Evolutionary conservation across 2,797 vertebrate species (phyloP), one percentile per base, ranked within the genome.

Genomic region (Pteronotus mesoamericanus): DNA sequence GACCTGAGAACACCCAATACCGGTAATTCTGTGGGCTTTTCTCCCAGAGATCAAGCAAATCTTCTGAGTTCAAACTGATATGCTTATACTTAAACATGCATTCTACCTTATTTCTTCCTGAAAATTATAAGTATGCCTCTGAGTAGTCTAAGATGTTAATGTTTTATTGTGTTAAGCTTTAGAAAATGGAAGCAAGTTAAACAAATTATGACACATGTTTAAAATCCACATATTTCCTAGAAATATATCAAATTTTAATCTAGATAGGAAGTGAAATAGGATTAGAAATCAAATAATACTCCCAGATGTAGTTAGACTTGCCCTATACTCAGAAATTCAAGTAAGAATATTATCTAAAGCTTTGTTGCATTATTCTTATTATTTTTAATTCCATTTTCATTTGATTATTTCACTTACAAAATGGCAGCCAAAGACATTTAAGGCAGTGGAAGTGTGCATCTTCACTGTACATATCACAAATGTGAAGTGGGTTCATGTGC

Each of bases 321-420:
- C 37, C 16, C 15, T 53, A 26, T 18, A 8, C 3, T 42, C 26
- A 64, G 21, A 68, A 82, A 55, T 68, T 68, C 24, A 88, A 42
- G 64, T 32, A 46, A 92, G 79, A 61, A 85, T 59, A 53, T 39
- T 16, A 69, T 42, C 64, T 72, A 37, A 89, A 78, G 29, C 22
- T 69, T 66, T 14, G 34, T 53, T 74, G 18, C 32, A 6, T 51
- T 88, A n/a, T 51, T n/a, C n/a, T n/a, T 88, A 22, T 72, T 94
- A 21, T 72, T 95, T 89, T 93, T 29, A 29, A 78, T 94, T 92
- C n/a, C 24, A 32, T 90, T 94, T 94, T 37, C 34, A 22, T 79
- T 80, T 61, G 57, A 80, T 61, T 68, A 48, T 72, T 74, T 93
- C 37, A 15, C 51, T 94, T 83, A 91, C 29, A 69, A 91, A 89